phyloP scores from a whole-genome alignment of 1,140 invertebrate genomes.

The Drosophila bipectinata region DNA sequence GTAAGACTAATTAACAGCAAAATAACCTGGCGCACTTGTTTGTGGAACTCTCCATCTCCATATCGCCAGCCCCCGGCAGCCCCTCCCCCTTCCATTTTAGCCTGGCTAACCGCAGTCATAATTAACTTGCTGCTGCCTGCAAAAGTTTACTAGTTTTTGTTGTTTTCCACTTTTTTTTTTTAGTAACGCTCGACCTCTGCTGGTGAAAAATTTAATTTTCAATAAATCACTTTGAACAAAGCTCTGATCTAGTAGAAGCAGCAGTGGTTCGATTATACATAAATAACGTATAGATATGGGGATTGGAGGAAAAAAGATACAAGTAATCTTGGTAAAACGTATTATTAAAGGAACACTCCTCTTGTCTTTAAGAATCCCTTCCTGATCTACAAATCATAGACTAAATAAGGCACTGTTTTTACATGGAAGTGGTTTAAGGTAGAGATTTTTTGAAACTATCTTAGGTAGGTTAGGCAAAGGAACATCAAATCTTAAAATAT shows the following conservation, averaged over 20 bases:
- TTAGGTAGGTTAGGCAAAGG: no score
- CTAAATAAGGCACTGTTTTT: no score
- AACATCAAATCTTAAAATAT: no score
- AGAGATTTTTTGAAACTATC: no score
- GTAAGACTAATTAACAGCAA: conserved; percentile 79
- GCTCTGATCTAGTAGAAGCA: conserved; percentile 67
- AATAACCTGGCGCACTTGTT: conserved; percentile 78
- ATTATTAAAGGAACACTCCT: conserved; percentile 16
- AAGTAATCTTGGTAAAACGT: conserved; percentile 6
- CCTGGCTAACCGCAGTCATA: conserved; percentile 68
- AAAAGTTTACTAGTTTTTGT: conserved; percentile 35
- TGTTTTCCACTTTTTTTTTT: conserved; percentile 37
- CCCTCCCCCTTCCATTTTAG: conserved; percentile 11
- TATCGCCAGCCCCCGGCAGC: conserved; percentile 15
- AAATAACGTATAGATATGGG: background rate
- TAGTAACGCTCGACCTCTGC: conserved; percentile 55
- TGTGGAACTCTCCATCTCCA: conserved; percentile 53
- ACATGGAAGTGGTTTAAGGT: no score
- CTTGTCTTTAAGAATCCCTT: conserved; percentile 9
- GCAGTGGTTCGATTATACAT: conserved; percentile 34
- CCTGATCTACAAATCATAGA: background rate
- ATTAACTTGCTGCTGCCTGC: conserved; percentile 73
- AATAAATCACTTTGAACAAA: conserved; percentile 64
- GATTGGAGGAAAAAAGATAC: background rate
- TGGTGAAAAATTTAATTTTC: conserved; percentile 75